Base-by-base conservation (phyloP, 2,113 vertebrate genomes). In the Clarias macrocephalus region DNA sequence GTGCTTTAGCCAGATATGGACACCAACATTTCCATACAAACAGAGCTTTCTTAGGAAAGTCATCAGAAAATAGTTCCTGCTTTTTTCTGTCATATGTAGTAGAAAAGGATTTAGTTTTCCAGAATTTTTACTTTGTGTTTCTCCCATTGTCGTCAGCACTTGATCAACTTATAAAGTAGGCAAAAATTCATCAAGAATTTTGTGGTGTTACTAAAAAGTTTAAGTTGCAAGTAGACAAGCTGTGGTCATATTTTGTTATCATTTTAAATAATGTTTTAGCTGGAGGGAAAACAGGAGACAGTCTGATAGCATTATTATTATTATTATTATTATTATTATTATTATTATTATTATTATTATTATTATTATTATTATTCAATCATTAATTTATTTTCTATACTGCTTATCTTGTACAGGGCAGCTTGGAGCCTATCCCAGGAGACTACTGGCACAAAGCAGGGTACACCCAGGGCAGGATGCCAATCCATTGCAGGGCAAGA, bases 1-100 rank as follows among this genome's bases (percentile, higher is more conserved):
- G 88, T 86, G 56, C 89, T 88, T 88, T 83, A 86, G 72, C 84
- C 68, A 84, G 81, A 84, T 89, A 86, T 88, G 82, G 63, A 88
- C 76, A 84, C 65, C 82, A 63, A 86, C 72, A 90, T 91, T 90
- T 90, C 68, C 91, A 88, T 90, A 89, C 80, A 79, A 77, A 15
- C 66, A 87, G 82, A 85, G n/a, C 15, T 65, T 80, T 75, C 25
- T 28, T 21, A 60, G 42, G 30, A 33, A 56, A 83, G 62, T 82
- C 59, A 79, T 8, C 59, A 76, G 30, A 18, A 66, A 3, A 63
- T 42, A 54, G 16, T 62, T 84, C 25, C 63, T 60, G 63, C 42
- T 48, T 80, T 28, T n/a, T 79, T 65, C 82, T 80, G 10, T 28
- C 28, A 68, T 54, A 82, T 54, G 59, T 73, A 66, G 30, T 63